Evolutionary conservation across 2,888 invertebrate species (phyloP).

Genomic region (Drosophila melanosoma): DNA sequence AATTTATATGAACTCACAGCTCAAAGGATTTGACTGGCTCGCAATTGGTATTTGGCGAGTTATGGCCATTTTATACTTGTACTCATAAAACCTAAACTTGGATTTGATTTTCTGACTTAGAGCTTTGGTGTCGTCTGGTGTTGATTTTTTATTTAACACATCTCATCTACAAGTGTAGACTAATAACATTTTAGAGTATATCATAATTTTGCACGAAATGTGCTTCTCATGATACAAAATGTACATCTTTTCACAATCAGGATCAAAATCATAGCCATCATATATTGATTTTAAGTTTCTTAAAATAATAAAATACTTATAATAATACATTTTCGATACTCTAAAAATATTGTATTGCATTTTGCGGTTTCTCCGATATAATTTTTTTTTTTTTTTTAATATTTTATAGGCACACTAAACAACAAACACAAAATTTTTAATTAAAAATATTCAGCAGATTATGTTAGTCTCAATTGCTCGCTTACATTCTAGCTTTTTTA

Average conservation of each 20-base stretch:
- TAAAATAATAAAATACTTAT: background rate
- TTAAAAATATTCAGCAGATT: background rate
- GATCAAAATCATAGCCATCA: background rate
- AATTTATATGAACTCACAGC: slow-evolving; percentile 53
- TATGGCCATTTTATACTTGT: slow-evolving; percentile 53
- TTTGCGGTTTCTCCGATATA: background rate
- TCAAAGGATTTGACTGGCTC: slow-evolving; percentile 13
- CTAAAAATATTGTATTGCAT: background rate
- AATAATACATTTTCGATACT: background rate
- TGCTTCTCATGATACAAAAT: background rate
- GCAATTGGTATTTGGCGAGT: slow-evolving; percentile 30
- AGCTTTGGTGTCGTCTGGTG: slow-evolving; percentile 18
- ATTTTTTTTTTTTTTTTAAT: background rate
- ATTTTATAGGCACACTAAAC: background rate
- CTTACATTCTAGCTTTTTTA: background rate
- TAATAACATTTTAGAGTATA: background rate
- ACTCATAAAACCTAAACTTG: slow-evolving; percentile 43
- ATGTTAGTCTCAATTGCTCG: background rate
- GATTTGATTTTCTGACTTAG: background rate
- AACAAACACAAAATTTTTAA: background rate
- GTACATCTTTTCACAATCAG: background rate
- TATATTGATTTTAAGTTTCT: background rate
- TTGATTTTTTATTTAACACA: slow-evolving; percentile 4
- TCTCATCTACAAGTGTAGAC: slow-evolving; percentile 7
- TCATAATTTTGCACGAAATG: background rate